These are phyloP conservation scores for Melieria crassipennis DNA, from an alignment of 2,888 invertebrate species.

Conservation along the genomic window DNA sequence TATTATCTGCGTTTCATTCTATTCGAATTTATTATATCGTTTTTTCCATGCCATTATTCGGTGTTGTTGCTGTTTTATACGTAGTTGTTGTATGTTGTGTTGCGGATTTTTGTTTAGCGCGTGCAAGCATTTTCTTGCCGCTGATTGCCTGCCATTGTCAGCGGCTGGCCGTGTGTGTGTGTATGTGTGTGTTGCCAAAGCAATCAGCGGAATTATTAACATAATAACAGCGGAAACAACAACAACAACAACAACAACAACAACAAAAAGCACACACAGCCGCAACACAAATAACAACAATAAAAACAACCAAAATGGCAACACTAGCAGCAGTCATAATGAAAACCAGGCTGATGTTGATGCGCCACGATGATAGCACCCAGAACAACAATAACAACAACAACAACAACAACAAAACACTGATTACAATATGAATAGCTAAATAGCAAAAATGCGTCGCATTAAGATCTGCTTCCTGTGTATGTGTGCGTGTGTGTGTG, in stretches of 20 bases:
- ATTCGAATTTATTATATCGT: constrained; percentile 12
- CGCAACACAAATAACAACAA: constrained; percentile 3
- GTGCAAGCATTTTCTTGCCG: constrained; percentile 8
- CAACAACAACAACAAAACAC: too few species aligned
- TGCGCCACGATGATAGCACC: too few species aligned
- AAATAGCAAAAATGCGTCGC: not conserved
- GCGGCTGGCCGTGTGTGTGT: not conserved
- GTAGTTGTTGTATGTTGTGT: too few species aligned
- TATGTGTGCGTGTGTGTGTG: constrained; percentile 2
- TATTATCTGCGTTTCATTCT: constrained; percentile 11
- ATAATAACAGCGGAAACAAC: constrained; percentile 23
- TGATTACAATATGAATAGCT: too few species aligned
- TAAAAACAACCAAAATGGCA: not conserved
- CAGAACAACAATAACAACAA: too few species aligned
- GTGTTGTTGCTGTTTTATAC: not conserved
- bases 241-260: constrained; percentile 15
- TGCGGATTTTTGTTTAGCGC: too few species aligned
- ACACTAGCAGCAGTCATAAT: too few species aligned
- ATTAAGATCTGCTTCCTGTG: constrained; percentile 4
- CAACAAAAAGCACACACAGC: constrained; percentile 4
- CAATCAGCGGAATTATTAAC: constrained; percentile 31
- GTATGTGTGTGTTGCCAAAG: constrained; percentile 3
- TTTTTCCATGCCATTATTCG: constrained; percentile 6
- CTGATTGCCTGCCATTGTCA: constrained; percentile 34
- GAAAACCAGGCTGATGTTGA: too few species aligned